Evolutionary conservation across 1,140 invertebrate genomes (phyloP).

Genomic region (Cydia fagiglandana): DNA sequence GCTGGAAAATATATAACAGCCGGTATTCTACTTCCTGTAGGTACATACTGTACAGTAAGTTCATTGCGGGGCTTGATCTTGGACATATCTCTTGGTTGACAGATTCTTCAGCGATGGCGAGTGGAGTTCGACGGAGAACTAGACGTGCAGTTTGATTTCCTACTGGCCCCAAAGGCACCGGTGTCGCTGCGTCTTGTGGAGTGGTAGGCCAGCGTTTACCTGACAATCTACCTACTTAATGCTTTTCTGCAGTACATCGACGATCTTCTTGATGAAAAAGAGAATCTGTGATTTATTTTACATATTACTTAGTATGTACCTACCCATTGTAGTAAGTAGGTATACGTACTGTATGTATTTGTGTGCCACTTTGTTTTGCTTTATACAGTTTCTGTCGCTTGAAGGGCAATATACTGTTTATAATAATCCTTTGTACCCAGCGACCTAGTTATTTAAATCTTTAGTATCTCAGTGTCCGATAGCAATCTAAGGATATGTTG

Average conservation of each 20-base stretch:
- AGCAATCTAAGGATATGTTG: not conserved
- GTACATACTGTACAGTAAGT: too few species aligned
- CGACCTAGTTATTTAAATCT: constrained; percentile 2
- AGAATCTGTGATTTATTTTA: constrained; percentile 1
- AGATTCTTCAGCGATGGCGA: constrained; percentile 86
- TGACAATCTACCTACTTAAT: not conserved
- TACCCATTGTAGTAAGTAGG: constrained; percentile 5
- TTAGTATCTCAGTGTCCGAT: not conserved
- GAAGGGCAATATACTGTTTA: constrained; percentile 2
- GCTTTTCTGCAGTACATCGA: not conserved
- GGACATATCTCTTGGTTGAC: constrained; percentile 43
- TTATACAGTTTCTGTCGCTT: not conserved
- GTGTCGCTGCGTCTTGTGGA: constrained; percentile 83
- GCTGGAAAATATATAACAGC: too few species aligned
- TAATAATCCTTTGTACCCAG: not conserved
- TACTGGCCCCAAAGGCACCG: constrained; percentile 86
- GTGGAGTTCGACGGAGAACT: constrained; percentile 84
- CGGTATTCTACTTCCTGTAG: too few species aligned
- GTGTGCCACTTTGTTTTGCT: constrained; percentile 2
- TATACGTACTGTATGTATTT: not conserved
- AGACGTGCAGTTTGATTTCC: constrained; percentile 87
- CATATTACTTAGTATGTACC: not conserved
- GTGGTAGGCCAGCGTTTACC: constrained; percentile 47
- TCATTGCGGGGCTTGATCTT: too few species aligned
- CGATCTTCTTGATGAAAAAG: not conserved